A percentile compares a stretch with the other conserved stretches of the same genome.
phyloP scores from a whole-genome alignment of 92 coral and sea anemone species.

The Porites lobata region DNA sequence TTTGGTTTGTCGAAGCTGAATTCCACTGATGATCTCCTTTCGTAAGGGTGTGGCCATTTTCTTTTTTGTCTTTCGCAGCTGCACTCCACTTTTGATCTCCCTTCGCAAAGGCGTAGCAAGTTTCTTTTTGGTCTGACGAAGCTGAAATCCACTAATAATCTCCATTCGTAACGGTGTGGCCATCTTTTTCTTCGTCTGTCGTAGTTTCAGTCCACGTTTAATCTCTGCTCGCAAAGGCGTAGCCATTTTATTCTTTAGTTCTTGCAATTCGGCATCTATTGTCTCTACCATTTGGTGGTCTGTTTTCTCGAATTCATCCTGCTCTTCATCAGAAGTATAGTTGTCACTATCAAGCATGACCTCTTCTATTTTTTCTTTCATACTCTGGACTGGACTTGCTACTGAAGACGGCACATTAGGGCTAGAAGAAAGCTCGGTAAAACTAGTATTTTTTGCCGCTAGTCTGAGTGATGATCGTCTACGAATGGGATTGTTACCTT shows the following conservation, averaged over 20 bases:
- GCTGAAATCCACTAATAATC: slow-evolving; percentile 53
- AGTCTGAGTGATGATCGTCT: slow-evolving; percentile 41
- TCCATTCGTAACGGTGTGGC: slow-evolving; percentile 70
- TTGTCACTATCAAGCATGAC: slow-evolving; percentile 45
- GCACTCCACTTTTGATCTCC: slow-evolving; percentile 64
- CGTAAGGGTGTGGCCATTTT: slow-evolving; percentile 65
- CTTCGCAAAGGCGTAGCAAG: slow-evolving; percentile 60
- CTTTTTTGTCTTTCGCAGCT: slow-evolving; percentile 66
- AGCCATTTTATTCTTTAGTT: slow-evolving; percentile 69
- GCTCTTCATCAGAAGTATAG: slow-evolving; percentile 46
- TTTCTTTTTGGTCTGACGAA: slow-evolving; percentile 73
- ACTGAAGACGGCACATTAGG: not conserved
- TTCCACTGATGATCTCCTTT: slow-evolving; percentile 71
- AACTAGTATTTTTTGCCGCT: not conserved
- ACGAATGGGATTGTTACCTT: not conserved
- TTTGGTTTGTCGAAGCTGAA: slow-evolving; percentile 72
- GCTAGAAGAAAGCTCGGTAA: not conserved
- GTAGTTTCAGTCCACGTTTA: slow-evolving; percentile 46
- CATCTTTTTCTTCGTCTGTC: slow-evolving; percentile 70
- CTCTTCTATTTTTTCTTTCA: slow-evolving; percentile 12
- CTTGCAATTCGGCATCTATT: slow-evolving; percentile 13
- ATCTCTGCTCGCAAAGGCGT: slow-evolving; percentile 84
- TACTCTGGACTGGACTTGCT: not conserved
- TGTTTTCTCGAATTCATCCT: not conserved
- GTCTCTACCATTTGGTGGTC: not conserved